Evolutionary conservation across 1,140 invertebrate species (phyloP), one percentile per base, ranked within the genome.

Genomic region (Macrostomum lignano): DNA sequence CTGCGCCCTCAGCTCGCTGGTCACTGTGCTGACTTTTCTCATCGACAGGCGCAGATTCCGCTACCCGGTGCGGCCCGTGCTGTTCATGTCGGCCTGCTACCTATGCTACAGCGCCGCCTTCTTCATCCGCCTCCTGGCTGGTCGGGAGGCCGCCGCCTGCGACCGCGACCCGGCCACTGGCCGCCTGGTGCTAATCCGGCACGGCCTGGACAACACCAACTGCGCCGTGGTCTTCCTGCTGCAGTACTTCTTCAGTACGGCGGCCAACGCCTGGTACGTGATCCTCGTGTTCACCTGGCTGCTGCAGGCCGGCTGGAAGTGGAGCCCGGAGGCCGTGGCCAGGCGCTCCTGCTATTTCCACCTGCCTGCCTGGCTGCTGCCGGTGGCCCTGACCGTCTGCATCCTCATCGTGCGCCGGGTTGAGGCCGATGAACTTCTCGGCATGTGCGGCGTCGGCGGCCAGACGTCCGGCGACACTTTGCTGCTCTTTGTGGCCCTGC

Each of bases 21-120:
- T 60, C 33, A 56, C 58, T 6, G 44, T 60, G 3, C 34, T 60
- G 7, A 53, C 55, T 2, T 58, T 54, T 40, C 35, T 60, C 17
- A 53, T 71, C 7, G 60, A 67, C 37, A 69, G 72, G 0, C 66
- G 68, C 13, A 79, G 46, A 79, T 76, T 96, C 57, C 68, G 74
- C 20, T 96, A 93, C 61, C 91, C 88, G 1, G 86, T 94, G 55
- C 62, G 86, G 38, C 82, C 86, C 1, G 93, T 98, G 38, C 84
- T 96, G 40, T 93, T 88, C 55, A 61, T 98, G 36, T 79, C 81
- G 14, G 68, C 88, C n/a, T 96, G 88, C 51, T 93, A 91, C 54
- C 62, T 86, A 28, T 74, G 91, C 64, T 79, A 94, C 20, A 75
- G 79, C 29, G 59, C 76, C 40, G 73, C 73, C 19, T 96, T 88